phyloP scores from a whole-genome alignment of 2,797 vertebrate species.

The Myotis pilosus region DNA sequence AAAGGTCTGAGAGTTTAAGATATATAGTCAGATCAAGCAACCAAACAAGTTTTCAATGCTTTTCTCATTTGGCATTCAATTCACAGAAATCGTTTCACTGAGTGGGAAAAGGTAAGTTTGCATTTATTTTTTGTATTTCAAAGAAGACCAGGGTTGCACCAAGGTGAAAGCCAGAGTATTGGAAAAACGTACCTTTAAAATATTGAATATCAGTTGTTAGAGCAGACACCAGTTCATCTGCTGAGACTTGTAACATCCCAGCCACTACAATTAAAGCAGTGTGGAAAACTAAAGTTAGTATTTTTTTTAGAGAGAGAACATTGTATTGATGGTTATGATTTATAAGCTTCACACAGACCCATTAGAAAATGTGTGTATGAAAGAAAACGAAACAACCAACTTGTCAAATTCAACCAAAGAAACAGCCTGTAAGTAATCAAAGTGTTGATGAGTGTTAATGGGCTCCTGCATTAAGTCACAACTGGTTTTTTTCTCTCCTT shows the following conservation, averaged over 20 bases:
- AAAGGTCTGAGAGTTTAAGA: background rate
- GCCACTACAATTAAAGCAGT: constrained; percentile 86
- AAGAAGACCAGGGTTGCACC: background rate
- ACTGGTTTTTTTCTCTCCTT: background rate
- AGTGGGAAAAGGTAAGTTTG: background rate
- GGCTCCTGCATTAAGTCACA: background rate
- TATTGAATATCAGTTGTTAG: constrained; percentile 94
- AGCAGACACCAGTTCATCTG: constrained; percentile 91
- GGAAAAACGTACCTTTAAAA: constrained; percentile 90
- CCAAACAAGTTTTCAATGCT: background rate
- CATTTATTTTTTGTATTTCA: background rate
- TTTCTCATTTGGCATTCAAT: background rate
- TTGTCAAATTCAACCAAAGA: constrained; percentile 41
- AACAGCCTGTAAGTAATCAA: background rate
- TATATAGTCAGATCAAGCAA: background rate
- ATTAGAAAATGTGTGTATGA: background rate
- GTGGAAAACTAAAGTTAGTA: background rate
- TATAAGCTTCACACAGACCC: background rate
- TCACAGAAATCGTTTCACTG: background rate
- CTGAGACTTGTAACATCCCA: constrained; percentile 91
- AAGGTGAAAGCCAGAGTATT: background rate
- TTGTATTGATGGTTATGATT: background rate
- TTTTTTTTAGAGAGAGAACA: background rate
- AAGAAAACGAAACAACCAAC: background rate
- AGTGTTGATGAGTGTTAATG: background rate